Conservation (phyloP, 2,113 vertebrate species). For the Gymnorhina tibicen region DNA sequence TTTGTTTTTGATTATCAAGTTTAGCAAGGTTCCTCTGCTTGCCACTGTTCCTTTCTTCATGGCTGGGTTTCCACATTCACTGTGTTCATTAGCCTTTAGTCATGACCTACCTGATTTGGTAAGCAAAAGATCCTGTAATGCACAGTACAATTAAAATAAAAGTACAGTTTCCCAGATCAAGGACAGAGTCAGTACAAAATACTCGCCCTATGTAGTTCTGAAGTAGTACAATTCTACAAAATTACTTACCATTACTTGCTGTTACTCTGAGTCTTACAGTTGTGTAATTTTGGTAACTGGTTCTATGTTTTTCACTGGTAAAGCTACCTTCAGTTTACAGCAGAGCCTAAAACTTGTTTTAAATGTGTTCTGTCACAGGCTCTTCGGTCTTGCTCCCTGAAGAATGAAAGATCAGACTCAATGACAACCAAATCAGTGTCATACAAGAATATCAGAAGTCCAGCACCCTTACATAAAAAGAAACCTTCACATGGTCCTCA, state of each 20-base stretch:
- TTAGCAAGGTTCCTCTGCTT: not conserved
- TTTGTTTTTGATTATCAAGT: not conserved
- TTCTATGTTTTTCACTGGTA: not conserved
- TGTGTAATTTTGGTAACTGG: not conserved
- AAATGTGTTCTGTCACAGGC: slow-evolving; percentile 32
- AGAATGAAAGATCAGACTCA: slow-evolving; percentile 31
- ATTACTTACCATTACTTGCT: not conserved
- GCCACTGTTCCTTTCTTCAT: not conserved
- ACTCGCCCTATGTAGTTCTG: not conserved
- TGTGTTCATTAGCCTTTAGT: not conserved
- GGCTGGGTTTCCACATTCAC: not conserved
- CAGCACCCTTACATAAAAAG: slow-evolving; percentile 59
- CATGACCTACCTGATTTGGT: not conserved
- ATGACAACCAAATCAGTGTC: slow-evolving; percentile 10
- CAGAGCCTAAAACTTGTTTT: not conserved
- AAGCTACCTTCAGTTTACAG: not conserved
- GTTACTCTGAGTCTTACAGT: rapidly evolving
- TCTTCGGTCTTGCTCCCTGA: not conserved
- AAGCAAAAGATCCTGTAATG: not conserved
- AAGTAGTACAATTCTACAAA: not conserved
- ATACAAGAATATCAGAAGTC: slow-evolving; percentile 60
- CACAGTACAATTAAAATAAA: not conserved
- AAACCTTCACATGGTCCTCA: slow-evolving; percentile 54
- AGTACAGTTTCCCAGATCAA: not conserved
- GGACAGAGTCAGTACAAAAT: not conserved